Base-by-base conservation (phyloP, 2,888 invertebrate species). In the Oligia strigilis region DNA sequence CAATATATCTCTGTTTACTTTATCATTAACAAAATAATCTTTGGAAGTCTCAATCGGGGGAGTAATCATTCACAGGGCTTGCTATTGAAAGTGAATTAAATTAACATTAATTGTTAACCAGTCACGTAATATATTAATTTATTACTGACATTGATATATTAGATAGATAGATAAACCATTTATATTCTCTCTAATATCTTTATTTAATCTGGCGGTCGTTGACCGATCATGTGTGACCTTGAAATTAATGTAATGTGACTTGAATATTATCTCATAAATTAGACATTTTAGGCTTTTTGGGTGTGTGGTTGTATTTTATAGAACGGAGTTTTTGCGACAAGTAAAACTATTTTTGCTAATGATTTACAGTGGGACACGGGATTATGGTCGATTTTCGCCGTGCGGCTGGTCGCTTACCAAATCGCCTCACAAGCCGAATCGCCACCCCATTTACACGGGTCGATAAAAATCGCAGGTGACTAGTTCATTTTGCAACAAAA, bases 51-150 rank as follows among this genome's bases (percentile, higher is more conserved):
- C 23, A 83, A 79, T 79, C 43, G 55, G 23, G 71, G 75, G 29
- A 46, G 74, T 46, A 78, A 85, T 78, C 46, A 72, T 67, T 58
- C 73, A 67, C 19, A 36, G 19, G 17, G 64, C 46, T 70, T 19
- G 70, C 66, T 85, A 84, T 85, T 84, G 85, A 82, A 85, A 78
- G n/a, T 75, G 71, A 82, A 84, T 84, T 75, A 84, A 78, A 77
- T 70, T 75, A 69, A 72, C 82, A 84, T 84, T 29, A 29, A 29
- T 85, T 78, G 60, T 72, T 55, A 66, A 58, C 65, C 23, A 81
- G 78, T 62, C 29, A 65, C 17, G 74, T 80, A 80, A 74, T 74
- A 13, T 75, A 80, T 73, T 80, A 80, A 81, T 70, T 40, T 62
- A 74, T 70, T 43, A 75, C 36, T 72, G 83, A 71, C 83, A 70